phyloP scores from a whole-genome alignment of 2,797 vertebrate species.

The Schizopygopsis pylzovi region DNA sequence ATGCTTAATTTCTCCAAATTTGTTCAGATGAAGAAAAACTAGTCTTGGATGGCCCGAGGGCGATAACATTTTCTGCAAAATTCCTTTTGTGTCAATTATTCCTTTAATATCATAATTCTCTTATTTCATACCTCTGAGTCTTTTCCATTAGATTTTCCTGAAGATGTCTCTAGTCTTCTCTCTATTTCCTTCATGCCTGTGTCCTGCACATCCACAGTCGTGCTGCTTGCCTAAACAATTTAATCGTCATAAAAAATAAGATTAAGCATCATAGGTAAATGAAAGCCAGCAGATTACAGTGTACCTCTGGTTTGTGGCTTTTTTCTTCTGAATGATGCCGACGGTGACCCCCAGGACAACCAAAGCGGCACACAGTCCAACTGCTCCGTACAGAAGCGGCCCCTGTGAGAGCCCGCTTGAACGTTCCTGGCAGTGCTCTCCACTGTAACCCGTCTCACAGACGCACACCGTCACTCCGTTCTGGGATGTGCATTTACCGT shows the following conservation, averaged over 20 bases:
- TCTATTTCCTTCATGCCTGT: conserved; percentile 70
- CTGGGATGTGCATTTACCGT: conserved; percentile 75
- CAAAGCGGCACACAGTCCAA: conserved; percentile 64
- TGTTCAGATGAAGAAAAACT: neutral
- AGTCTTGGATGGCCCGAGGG: neutral
- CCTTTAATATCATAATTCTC: neutral
- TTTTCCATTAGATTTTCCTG: conserved; percentile 8
- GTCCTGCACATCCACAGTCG: conserved; percentile 58
- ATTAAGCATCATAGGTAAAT: too few relatives aligned
- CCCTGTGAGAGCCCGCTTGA: conserved; percentile 61
- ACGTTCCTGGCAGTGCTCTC: conserved; percentile 79
- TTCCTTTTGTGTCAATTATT: neutral
- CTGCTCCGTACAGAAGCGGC: conserved; percentile 71
- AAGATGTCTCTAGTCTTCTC: conserved; percentile 50
- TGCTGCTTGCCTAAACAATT: conserved; percentile 51
- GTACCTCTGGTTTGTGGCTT: conserved; percentile 53
- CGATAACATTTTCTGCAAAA: neutral
- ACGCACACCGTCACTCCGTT: conserved; percentile 69
- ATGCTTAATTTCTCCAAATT: neutral
- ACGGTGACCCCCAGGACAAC: conserved; percentile 72
- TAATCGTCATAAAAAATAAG: neutral
- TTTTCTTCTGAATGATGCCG: conserved; percentile 70
- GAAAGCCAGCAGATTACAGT: neutral
- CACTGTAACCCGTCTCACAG: conserved; percentile 77
- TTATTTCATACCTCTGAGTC: conserved; percentile 66